A percentile compares a stretch with the other conserved stretches of the same genome.
Conservation (phyloP, 2,888 invertebrate genomes). For the Ichneumon xanthorius region DNA sequence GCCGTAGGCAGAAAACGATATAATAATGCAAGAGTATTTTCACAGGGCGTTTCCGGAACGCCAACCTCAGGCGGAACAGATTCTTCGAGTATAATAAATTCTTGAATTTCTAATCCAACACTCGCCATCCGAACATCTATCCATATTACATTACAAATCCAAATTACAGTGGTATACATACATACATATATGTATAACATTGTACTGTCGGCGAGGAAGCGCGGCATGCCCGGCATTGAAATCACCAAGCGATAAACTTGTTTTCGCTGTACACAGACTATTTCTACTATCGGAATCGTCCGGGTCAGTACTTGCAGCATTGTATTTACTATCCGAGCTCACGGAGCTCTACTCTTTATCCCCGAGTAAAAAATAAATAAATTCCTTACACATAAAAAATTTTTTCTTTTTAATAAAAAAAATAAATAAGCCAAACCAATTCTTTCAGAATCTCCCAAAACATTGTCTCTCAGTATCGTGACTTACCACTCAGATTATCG, state of each 20-base stretch:
- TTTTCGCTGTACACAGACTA: slow-evolving; percentile 28
- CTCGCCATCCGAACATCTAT: slow-evolving; percentile 15
- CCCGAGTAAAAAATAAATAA: neutral
- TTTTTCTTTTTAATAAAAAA: slow-evolving; percentile 3
- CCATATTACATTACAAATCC: neutral
- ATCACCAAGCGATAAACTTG: slow-evolving; percentile 35
- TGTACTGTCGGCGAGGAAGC: slow-evolving; percentile 14
- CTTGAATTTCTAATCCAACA: slow-evolving; percentile 50
- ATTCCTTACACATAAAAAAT: neutral
- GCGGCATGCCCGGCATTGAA: slow-evolving; percentile 44
- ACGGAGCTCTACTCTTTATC: neutral
- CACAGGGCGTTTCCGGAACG: slow-evolving; percentile 66
- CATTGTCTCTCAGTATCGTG: neutral
- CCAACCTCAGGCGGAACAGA: slow-evolving; percentile 69
- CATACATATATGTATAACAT: neutral
- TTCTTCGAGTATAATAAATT: slow-evolving; percentile 63
- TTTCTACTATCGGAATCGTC: slow-evolving; percentile 50
- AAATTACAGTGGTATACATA: neutral
- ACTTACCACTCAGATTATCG: slow-evolving; percentile 55
- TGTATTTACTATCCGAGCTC: slow-evolving; percentile 52
- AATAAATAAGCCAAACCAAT: neutral
- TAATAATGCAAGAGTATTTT: slow-evolving; percentile 51
- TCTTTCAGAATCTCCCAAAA: neutral
- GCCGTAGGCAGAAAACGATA: slow-evolving; percentile 14
- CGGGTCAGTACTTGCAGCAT: slow-evolving; percentile 38